Evolutionary conservation across 2,797 vertebrate genomes (phyloP).

Genomic region (Acanthornis magna): DNA sequence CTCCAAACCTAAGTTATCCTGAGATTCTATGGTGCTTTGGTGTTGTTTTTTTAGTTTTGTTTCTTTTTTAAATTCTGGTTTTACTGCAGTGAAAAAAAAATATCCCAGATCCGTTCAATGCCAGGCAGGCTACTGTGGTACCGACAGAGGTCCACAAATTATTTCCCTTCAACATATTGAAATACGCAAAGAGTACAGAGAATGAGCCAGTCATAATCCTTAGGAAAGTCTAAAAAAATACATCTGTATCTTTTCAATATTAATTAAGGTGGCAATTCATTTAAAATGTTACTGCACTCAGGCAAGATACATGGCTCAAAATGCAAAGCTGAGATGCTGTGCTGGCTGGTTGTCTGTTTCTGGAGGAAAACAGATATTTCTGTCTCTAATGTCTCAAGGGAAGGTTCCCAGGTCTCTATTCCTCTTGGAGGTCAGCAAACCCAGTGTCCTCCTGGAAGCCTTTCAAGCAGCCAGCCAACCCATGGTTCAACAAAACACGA

Average conservation of each 20-base stretch:
- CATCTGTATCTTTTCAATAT: background rate
- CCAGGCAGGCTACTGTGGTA: background rate
- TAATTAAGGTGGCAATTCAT: background rate
- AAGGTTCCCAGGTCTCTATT: background rate
- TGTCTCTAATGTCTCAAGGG: background rate
- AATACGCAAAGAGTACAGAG: background rate
- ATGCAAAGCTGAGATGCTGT: background rate
- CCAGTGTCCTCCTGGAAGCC: background rate
- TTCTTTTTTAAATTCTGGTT: background rate
- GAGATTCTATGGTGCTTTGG: background rate
- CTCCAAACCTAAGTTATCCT: background rate
- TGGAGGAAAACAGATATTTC: background rate
- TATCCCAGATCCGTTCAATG: background rate
- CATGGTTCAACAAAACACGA: fast-evolving
- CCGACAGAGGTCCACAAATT: background rate
- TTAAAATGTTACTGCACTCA: background rate
- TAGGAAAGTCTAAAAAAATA: background rate
- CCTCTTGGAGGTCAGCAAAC: background rate
- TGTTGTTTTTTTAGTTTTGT: background rate
- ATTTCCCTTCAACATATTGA: fast-evolving
- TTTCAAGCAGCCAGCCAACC: background rate
- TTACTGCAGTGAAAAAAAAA: background rate
- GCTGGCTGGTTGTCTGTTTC: background rate
- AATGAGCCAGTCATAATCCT: background rate
- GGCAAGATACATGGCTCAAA: background rate